These are phyloP conservation scores for Cepaea hortensis DNA, from an alignment of 2,888 invertebrate species.

Conservation along the genomic window DNA sequence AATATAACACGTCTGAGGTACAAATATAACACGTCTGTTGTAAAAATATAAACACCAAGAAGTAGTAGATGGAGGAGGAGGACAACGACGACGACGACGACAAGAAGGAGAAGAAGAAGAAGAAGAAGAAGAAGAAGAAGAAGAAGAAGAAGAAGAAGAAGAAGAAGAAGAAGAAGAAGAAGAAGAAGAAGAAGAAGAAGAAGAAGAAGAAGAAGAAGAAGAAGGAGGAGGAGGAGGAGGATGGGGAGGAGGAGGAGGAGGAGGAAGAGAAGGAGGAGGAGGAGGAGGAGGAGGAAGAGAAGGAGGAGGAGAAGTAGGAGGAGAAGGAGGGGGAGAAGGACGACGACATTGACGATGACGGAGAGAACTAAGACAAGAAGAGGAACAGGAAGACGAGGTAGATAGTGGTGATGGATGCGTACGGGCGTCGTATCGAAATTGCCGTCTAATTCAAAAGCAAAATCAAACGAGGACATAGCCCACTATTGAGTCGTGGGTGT, in stretches of 20 bases:
- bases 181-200: not conserved
- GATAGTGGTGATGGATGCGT: not conserved
- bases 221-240: not conserved
- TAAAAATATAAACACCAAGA: not conserved
- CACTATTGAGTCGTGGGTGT: too few species aligned
- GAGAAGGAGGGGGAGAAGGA: not conserved
- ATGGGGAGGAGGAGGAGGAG: not conserved
- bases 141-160: too few species aligned
- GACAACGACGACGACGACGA: not conserved
- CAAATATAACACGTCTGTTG: not conserved
- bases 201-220: not conserved
- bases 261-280: not conserved
- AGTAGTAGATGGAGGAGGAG: not conserved
- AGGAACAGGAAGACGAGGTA: not conserved
- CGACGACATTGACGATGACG: too few species aligned
- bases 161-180: not conserved
- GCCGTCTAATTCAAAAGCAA: too few species aligned
- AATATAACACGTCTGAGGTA: not conserved
- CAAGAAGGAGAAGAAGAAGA: not conserved
- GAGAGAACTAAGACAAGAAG: too few species aligned
- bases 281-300: not conserved
- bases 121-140: not conserved
- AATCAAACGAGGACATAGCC: too few species aligned
- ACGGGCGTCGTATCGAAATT: too few species aligned
- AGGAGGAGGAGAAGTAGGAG: not conserved